Evolutionary conservation across 2,888 invertebrate genomes (phyloP).

Genomic region (Philereme transversata): DNA sequence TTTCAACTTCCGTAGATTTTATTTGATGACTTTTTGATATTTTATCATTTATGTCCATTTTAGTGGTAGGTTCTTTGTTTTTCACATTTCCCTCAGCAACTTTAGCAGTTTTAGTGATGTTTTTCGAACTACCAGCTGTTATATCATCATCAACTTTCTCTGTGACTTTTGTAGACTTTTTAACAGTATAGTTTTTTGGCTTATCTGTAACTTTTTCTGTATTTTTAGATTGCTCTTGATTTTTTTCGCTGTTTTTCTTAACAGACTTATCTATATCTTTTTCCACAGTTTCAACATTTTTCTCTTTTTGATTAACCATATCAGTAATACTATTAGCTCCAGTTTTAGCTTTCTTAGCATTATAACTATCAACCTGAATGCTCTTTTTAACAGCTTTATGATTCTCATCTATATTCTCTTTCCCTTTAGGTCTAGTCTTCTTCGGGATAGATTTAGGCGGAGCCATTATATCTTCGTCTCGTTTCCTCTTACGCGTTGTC

Average conservation of each 20-base stretch:
- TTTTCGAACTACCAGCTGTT: constrained; percentile 10
- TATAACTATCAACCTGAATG: constrained; percentile 6
- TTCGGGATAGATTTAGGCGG: constrained; percentile 68
- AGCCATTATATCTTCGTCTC: constrained; percentile 61
- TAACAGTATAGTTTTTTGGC: constrained; percentile 5
- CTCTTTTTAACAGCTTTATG: constrained; percentile 31
- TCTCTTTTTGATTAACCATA: constrained; percentile 19
- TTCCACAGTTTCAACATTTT: constrained; percentile 9
- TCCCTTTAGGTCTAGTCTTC: constrained; percentile 54
- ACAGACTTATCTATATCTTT: constrained; percentile 11
- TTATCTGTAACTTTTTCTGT: constrained; percentile 4
- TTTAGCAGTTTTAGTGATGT: constrained; percentile 21
- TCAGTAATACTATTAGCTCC: neutral
- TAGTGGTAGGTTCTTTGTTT: constrained; percentile 19
- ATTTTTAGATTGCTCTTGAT: constrained; percentile 11
- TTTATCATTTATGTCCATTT: constrained; percentile 11
- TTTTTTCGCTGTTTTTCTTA: constrained; percentile 16
- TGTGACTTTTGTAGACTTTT: constrained; percentile 13
- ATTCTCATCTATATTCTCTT: constrained; percentile 44
- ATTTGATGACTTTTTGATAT: constrained; percentile 6
- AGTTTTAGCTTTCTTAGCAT: constrained; percentile 16
- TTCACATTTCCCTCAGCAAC: constrained; percentile 26
- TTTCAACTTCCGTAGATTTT: neutral
- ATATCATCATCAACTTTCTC: constrained; percentile 25
- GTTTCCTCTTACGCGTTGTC: constrained; percentile 30